Base-by-base conservation (phyloP, 2,797 vertebrate genomes). In the Rhinophrynus dorsalis region DNA sequence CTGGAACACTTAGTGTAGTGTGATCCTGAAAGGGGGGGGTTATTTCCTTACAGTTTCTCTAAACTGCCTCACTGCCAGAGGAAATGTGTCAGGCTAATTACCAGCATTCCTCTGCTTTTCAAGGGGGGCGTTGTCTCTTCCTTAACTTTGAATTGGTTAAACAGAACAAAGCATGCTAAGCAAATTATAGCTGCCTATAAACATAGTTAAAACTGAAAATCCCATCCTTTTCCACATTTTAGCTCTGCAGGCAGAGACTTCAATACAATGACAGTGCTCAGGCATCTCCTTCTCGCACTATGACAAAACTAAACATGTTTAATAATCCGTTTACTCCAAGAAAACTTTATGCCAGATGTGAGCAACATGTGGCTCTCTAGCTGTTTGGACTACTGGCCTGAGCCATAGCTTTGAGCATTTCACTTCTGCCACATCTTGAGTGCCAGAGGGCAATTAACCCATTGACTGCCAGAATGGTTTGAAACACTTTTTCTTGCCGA, bases 11-110 rank as follows among this genome's bases (percentile, higher is more conserved):
- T 4, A 3, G 13, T 52, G 55, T 17, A 30, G 55, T 60, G 67
- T 60, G 56, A 35, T 61, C 57, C 33, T 32, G 47, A 37, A 27
- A 32, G 48, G 67, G 67, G 47, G 67, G 57, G 13, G 38, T 26
- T 20, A 45, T 52, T 68, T 58, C 66, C 66, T 68, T 47, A 17
- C 32, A 42, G 66, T n/a, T 26, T 42, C 51, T 64, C 40, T 40
- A 63, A 38, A 13, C 50, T 20, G 17, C 30, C n/a, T 32, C 18
- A 37, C 50, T 56, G 59, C 29, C 35, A 59, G 54, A 59, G 69
- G 69, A 73, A 66, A 73, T 60, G 50, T 73, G 69, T 73, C 69
- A 73, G 69, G 62, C 24, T 66, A 59, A 73, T 73, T 73, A 66
- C 61, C 29, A 73, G 69, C 61, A 66, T 73, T 73, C 69, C 55